phyloP scores from a whole-genome alignment of 2,797 vertebrate species.

The Poliocrania exsul region DNA sequence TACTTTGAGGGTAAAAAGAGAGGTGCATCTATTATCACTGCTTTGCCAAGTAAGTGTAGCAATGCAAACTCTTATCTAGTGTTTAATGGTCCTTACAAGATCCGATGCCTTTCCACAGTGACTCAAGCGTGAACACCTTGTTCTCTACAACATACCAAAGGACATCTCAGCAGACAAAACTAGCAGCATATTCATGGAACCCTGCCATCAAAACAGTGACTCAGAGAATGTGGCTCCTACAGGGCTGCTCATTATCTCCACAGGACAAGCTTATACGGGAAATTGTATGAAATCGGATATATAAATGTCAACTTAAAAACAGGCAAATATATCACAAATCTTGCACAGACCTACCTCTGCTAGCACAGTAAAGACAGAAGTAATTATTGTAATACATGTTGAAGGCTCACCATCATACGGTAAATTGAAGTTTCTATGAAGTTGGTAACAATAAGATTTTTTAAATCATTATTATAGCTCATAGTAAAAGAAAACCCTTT shows the following conservation, averaged over 20 bases:
- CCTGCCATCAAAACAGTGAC: slow-evolving; percentile 53
- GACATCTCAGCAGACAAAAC: neutral
- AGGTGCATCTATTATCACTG: neutral
- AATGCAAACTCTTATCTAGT: neutral
- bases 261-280: slow-evolving; percentile 44
- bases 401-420: neutral
- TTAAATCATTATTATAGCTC: neutral
- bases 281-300: slow-evolving; percentile 41
- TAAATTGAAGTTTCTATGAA: neutral
- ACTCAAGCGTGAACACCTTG: neutral
- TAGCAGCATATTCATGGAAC: neutral
- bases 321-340: neutral
- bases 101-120: neutral
- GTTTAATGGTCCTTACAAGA: neutral
- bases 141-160: neutral
- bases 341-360: slow-evolving; percentile 22
- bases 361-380: neutral
- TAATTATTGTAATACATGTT: neutral
- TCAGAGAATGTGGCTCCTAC: slow-evolving; percentile 63
- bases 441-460: neutral
- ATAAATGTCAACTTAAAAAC: slow-evolving; percentile 19
- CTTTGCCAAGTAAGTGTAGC: neutral
- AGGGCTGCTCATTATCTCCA: slow-evolving; percentile 55
- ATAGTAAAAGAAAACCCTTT: neutral
- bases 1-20: neutral